Base-by-base conservation (phyloP, 2,113 vertebrate species). In the Prunella fulvescens region DNA sequence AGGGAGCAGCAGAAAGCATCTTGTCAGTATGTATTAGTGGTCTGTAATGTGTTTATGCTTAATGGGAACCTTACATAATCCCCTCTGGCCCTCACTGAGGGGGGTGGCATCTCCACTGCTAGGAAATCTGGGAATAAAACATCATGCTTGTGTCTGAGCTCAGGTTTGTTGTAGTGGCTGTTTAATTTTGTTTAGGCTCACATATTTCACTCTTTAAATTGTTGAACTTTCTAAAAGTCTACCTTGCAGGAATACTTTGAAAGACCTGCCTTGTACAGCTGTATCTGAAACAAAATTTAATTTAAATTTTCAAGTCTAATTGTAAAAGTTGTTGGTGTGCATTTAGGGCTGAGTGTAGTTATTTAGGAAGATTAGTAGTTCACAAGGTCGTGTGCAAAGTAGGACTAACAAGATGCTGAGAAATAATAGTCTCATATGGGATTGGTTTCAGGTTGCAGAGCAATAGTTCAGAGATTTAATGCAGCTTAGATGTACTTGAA, bases 371-470 rank as follows among this genome's bases (percentile, higher is more conserved):
- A 33, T 92, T 42, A 64, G 70, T 54, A 74, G 77, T 73, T 97
- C 85, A 90, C 88, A 89, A 97, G 92, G 94, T 97, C 97, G 94
- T 89, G 77, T 79, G 82, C 58, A 91, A 97, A 97, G 67, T 26
- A 92, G 82, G 82, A 45, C 90, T 96, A 97, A 97, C 83, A 78
- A 95, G 88, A 93, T 91, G 70, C 57, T 92, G 69, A 95, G 96
- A 96, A 97, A 94, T 95, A 96, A 96, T 93, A 93, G 94, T 86
- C 76, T 97, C 67, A 72, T 91, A 88, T 94, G 72, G 86, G 92
- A 96, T 78, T 56, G 4, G 45, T 94, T 96, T 82, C 64, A 81
- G 91, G n/a, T 71, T 92, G 60, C 74, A 76, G 76, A 82, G 57
- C n/a, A 31, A 39, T 7, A 86, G 82, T 69, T 60, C 37, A 48